Base-by-base conservation (phyloP, 2,113 vertebrate species). In the Pollachius pollachius region DNA sequence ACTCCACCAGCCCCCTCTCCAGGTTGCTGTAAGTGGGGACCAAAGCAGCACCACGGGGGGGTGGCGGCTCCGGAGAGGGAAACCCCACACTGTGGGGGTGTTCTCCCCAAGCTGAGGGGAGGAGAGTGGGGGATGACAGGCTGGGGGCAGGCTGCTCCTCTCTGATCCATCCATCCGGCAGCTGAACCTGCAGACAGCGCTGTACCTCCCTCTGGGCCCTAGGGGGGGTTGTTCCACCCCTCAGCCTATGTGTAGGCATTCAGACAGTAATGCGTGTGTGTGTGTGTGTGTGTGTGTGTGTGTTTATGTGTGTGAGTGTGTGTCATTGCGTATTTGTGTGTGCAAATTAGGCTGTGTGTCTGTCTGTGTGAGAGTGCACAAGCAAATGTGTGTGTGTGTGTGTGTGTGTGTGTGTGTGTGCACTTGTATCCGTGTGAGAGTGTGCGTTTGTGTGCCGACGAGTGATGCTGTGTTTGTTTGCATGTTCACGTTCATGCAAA, bases 131-230 rank as follows among this genome's bases (percentile, higher is more conserved):
- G 5, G 15, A 18, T 23, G 12, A 16, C 57, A 9, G 57, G 67
- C 67, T 52, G 67, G 56, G 67, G 58, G n/a, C 58, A 69, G 67
- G 18, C 67, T 61, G 58, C 30, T 3, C 52, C 37, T 48, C 58
- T 62, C 58, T 54, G 56, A n/a, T 4, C 34, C 58, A 62, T 61
- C 34, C 58, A 61, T 48, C 57, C 58, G 62, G 58, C 37, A 62
- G 18, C 18, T 13, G 3, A 30, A 64, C 30, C 34, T 64, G 15
- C 30, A 64, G 54, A 52, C 57, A 30, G 25, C n/a, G 54, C 23
- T 25, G 5, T 13, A 62, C n/a, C 27, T 67, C 67, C 56, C 67
- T 60, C 17, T n/a, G 64, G 62, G 19, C 18, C 4, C 4, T 34
- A 34, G 30, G 30, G 30, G 30, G 30, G 30, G 30, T 34, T 5